Evolutionary conservation across 2,797 vertebrate species (phyloP).

Genomic region (Sus cebifrons): DNA sequence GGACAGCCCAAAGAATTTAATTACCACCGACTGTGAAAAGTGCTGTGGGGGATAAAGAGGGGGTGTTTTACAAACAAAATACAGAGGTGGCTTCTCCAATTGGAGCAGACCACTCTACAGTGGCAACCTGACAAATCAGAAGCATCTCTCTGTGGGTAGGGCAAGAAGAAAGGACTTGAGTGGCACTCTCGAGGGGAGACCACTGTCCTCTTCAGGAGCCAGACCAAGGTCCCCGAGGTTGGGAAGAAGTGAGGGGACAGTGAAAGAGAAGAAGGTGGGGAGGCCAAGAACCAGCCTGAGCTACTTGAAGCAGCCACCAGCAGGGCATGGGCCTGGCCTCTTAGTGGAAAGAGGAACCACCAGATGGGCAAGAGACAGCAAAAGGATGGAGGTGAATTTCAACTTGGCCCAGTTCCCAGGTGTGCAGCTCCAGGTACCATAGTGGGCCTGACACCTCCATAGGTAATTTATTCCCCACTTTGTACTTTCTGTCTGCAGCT

Average conservation of each 20-base stretch:
- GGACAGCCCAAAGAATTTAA: neutral
- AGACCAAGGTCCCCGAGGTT: neutral
- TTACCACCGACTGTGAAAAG: neutral
- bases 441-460: neutral
- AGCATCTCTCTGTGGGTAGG: neutral
- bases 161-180: neutral
- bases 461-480: neutral
- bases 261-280: no score
- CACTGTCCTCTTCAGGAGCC: neutral
- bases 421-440: neutral
- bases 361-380: neutral
- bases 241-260: fast-evolving
- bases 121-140: neutral
- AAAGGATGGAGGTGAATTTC: neutral
- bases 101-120: neutral
- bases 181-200: neutral
- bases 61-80: neutral
- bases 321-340: neutral
- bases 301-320: neutral
- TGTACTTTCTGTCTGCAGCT: neutral
- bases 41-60: neutral
- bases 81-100: neutral
- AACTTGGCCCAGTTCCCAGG: neutral
- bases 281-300: neutral
- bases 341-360: neutral